phyloP scores from a whole-genome alignment of 2,888 invertebrate species.

The Catocala nupta region DNA sequence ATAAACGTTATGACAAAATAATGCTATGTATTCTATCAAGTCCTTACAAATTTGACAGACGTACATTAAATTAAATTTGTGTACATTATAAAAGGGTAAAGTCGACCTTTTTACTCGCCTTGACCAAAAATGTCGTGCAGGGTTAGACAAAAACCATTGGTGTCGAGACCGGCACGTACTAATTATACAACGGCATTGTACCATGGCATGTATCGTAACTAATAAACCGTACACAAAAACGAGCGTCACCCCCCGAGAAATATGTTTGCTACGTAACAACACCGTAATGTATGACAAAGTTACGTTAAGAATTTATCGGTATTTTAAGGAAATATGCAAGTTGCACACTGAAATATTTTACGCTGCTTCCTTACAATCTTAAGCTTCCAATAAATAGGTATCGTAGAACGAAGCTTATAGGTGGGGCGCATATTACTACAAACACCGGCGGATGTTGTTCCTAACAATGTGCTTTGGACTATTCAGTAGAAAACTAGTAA shows the following conservation, averaged over 20 bases:
- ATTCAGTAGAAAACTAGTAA: slow-evolving; percentile 1
- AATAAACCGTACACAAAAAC: slow-evolving; percentile 34
- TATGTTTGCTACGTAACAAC: slow-evolving; percentile 30
- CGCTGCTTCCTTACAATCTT: slow-evolving; percentile 15
- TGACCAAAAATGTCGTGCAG: slow-evolving; percentile 38
- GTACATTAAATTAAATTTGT: neutral
- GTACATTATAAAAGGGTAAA: slow-evolving; percentile 31
- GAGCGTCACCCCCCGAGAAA: slow-evolving; percentile 19
- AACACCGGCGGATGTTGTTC: slow-evolving; percentile 7
- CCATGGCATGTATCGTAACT: slow-evolving; percentile 30
- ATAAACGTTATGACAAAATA: neutral
- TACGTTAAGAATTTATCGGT: slow-evolving; percentile 34
- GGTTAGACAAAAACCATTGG: slow-evolving; percentile 41
- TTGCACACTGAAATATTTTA: slow-evolving; percentile 26
- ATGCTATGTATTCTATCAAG: slow-evolving; percentile 1
- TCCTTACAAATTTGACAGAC: neutral
- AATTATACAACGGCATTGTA: slow-evolving; percentile 42
- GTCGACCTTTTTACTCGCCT: slow-evolving; percentile 37
- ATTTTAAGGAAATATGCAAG: slow-evolving; percentile 21
- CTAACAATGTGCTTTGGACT: slow-evolving; percentile 2
- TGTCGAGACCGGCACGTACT: slow-evolving; percentile 29
- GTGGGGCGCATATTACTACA: slow-evolving; percentile 1
- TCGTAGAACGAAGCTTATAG: neutral
- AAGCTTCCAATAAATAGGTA: slow-evolving; percentile 11
- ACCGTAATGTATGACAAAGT: slow-evolving; percentile 15